phyloP scores from a whole-genome alignment of 2,113 vertebrate genomes.

The Sapayoa aenigma region DNA sequence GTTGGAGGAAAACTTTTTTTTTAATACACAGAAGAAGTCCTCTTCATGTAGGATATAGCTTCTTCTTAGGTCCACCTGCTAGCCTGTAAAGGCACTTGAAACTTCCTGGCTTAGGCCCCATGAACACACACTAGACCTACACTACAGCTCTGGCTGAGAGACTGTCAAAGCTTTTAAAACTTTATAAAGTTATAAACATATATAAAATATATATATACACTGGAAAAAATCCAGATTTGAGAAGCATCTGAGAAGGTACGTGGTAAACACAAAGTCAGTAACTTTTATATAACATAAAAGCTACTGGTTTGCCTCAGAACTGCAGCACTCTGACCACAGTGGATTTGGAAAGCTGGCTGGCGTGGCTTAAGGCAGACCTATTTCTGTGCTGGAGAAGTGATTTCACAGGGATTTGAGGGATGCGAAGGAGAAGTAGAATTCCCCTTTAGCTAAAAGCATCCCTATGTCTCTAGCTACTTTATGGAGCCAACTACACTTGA shows the following conservation, averaged over 20 bases:
- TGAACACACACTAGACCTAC: constrained; percentile 3
- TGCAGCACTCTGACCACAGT: neutral
- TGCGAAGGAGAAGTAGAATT: neutral
- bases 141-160: neutral
- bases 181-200: constrained; percentile 30
- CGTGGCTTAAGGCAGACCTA: neutral
- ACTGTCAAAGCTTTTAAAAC: constrained; percentile 36
- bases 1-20: neutral
- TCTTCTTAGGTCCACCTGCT: neutral
- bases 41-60: neutral
- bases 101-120: neutral
- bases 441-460: neutral
- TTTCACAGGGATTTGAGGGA: neutral
- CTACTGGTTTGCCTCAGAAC: neutral
- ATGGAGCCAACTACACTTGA: neutral
- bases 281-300: neutral
- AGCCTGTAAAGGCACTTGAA: neutral
- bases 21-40: neutral
- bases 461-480: neutral
- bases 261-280: neutral
- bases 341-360: neutral
- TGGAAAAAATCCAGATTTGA: neutral
- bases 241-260: neutral
- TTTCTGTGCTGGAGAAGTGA: neutral
- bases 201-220: neutral